Base-by-base conservation (phyloP, 2,113 vertebrate species). In the Gorsachius goisagi region DNA sequence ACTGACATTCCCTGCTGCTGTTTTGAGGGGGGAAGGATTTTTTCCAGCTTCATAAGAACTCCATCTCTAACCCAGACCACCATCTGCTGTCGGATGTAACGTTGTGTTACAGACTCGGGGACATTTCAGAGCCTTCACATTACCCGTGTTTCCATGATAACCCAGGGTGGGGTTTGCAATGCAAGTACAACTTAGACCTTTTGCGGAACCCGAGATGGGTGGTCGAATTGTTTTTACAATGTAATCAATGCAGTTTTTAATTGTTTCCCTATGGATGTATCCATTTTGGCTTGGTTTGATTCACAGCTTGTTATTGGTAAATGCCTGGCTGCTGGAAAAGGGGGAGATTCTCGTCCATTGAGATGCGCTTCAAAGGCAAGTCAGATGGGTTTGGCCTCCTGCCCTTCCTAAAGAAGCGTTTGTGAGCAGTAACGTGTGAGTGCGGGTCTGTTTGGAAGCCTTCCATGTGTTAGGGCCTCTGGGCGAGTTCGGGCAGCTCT, bases 181-280 rank as follows among this genome's bases (percentile, higher is more conserved):
- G 95, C 93, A 94, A 96, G 87, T 97, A 93, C 95, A 95, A 79
- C 62, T 95, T 58, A 94, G 96, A 97, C 96, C 96, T 96, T 97
- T 95, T 97, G 90, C 95, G 90, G 89, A 89, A 88, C 95, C 94
- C 50, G 0, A 62, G 85, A 72, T 68, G 96, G 96, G 94, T 74
- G 96, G 91, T 97, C 96, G 94, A 72, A 91, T 96, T 95, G 91
- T 97, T 97, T 97, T 96, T 97, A 97, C 95, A 77, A 60, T 96
- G 85, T 97, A 97, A 95, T 97, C 97, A 73, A 95, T 93, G 96
- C 91, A 81, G 86, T 96, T 97, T 97, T 97, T 96, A 96, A 96
- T 97, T 95, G 96, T 97, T 96, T 92, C 95, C 89, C 89, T 93
- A 87, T 92, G 96, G 95, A 91, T 95, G 83, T 97, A 91, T 93